Conservation (phyloP, 2,797 vertebrate species). For the Pseudochromis fuscus region DNA sequence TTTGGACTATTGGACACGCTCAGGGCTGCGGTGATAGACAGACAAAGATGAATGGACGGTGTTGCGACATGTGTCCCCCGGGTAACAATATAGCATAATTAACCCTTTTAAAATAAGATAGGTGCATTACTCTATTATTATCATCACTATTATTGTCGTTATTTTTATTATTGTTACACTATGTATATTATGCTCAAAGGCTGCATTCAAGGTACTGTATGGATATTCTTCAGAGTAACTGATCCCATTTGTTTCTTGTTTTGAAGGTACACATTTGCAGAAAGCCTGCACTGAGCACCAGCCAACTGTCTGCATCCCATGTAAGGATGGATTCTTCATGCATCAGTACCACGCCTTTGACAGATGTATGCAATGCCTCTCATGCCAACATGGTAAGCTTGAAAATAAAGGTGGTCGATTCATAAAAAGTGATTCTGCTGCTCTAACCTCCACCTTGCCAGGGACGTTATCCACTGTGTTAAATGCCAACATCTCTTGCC, state of each 20-base stretch:
- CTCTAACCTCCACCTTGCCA: too few species aligned
- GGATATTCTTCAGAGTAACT: background rate
- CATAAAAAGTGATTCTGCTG: background rate
- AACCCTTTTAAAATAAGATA: too few species aligned
- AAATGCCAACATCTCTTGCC: too few species aligned
- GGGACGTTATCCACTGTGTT: too few species aligned
- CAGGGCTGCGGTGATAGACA: slow-evolving; percentile 19
- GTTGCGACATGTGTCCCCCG: slow-evolving; percentile 74
- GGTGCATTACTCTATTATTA: too few species aligned
- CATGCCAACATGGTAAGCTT: slow-evolving; percentile 67
- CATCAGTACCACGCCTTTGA: background rate
- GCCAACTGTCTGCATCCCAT: slow-evolving; percentile 62
- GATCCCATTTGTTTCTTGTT: slow-evolving; percentile 5
- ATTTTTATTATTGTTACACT: too few species aligned
- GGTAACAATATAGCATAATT: slow-evolving; percentile 69
- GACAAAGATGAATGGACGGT: background rate
- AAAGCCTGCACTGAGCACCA: slow-evolving; percentile 24
- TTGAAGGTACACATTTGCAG: slow-evolving; percentile 64
- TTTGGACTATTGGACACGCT: slow-evolving; percentile 26
- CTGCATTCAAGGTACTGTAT: background rate
- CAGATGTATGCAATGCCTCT: slow-evolving; percentile 57
- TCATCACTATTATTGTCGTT: too few species aligned
- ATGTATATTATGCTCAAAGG: background rate
- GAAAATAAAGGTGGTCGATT: background rate
- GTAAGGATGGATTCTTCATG: slow-evolving; percentile 24